Evolutionary conservation across 1,140 invertebrate species (phyloP), one percentile per base, ranked within the genome.

Genomic region (Orussus abietinus): DNA sequence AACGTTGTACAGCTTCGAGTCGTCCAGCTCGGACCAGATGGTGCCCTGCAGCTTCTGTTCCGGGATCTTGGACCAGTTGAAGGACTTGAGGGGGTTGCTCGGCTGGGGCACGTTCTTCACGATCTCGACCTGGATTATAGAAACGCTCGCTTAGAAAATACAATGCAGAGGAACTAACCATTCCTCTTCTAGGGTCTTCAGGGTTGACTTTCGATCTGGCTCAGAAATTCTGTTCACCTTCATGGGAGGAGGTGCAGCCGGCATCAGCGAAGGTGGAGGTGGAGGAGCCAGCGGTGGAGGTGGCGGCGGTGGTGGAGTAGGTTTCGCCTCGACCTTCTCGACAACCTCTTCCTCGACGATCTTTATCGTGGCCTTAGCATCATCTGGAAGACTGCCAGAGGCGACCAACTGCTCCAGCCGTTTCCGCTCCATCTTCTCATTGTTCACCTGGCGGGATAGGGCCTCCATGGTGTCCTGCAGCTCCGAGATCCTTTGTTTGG

Each of bases 31-130:
- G 43, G 85, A 86, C 93, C 95, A 98, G 42, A 98, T 85, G 0
- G 95, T 97, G 4, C 92, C 92, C 46, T 83, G 83, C 0, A 90
- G 68, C 58, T 90, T 90, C 14, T 88, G 82, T 55, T 94, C 91
- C 1, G 92, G 87, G 47, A 97, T 75, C 59, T 96, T 96, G 5
- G 89, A 90, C 94, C 96, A 98, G 71, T 98, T 98, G 74, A 98
- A 95, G 17, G 92, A 94, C 67, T 97, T 98, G 2, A 98, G 73
- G 0, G 93, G 90, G 72, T 91, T 90, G 12, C 85, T 83, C 4
- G 95, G 88, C 57, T 93, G 88, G 47, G 92, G 93, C 40, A 90
- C 83, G 52, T 89, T 85, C 61, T 89, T 88, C 50, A 72, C 47
- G 14, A 72, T 64, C 49, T 72, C 71, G 35, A 71, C 45, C 66